Percentiles rank a stretch among this genome's conserved stretches.
phyloP scores from a whole-genome alignment of 2,113 vertebrate species.

The Sturnus vulgaris region DNA sequence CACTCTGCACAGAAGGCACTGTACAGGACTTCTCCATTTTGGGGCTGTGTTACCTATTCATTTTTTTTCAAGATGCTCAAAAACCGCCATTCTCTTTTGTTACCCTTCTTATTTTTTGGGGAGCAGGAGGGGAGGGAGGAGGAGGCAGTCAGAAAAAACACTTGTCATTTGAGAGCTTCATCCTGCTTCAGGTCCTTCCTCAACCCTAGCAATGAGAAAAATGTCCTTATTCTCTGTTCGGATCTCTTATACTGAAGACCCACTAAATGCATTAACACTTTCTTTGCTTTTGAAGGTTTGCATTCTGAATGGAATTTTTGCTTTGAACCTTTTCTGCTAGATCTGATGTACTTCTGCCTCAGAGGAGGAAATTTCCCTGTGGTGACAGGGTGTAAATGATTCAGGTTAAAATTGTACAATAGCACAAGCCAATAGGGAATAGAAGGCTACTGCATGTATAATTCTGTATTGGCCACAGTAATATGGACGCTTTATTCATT shows the following conservation, averaged over 20 bases:
- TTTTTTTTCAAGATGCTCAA: not conserved
- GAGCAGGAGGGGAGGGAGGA: rapidly evolving
- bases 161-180: not conserved
- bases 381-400: not conserved
- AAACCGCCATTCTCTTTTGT: not conserved
- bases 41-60: not conserved
- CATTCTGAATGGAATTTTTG: not conserved
- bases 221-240: not conserved
- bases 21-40: not conserved
- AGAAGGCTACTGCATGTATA: not conserved
- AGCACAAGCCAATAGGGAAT: not conserved
- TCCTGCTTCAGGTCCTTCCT: not conserved
- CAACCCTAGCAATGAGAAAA: not conserved
- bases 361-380: not conserved
- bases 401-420: not conserved
- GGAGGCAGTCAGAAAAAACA: not conserved
- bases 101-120: not conserved
- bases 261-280: not conserved
- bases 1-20: not conserved
- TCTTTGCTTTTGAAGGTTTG: not conserved
- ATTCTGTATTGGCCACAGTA: not conserved
- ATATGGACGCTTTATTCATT: not conserved
- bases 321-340: not conserved
- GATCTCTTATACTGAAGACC: not conserved
- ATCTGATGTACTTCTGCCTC: not conserved